Evolutionary conservation across 2,113 vertebrate genomes (phyloP).

Genomic region (Hippocampus mohnikei): DNA sequence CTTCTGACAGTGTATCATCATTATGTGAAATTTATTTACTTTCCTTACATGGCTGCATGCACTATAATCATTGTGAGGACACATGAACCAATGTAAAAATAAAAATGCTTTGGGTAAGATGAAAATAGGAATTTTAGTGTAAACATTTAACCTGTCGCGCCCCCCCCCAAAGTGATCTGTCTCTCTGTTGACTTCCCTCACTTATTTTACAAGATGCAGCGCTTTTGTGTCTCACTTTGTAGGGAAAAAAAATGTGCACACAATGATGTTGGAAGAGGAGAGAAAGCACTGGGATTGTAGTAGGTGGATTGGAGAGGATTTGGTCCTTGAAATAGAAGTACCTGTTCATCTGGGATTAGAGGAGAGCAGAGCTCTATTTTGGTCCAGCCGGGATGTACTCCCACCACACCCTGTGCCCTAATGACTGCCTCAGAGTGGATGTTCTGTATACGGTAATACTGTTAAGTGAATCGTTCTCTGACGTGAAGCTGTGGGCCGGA

Average conservation of each 20-base stretch:
- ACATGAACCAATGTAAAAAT: not conserved
- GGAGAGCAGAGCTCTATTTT: slow-evolving; percentile 66
- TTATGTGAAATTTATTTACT: not conserved
- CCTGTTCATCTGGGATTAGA: slow-evolving; percentile 75
- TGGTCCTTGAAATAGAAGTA: slow-evolving; percentile 73
- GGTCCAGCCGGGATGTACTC: slow-evolving; percentile 36
- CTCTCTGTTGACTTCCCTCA: not conserved
- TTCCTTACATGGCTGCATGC: not conserved
- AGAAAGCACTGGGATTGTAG: slow-evolving; percentile 44
- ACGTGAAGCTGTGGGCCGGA: slow-evolving; percentile 24
- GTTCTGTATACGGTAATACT: not conserved
- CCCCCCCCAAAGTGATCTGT: not conserved
- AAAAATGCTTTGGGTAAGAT: not conserved
- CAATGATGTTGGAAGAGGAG: slow-evolving; percentile 29
- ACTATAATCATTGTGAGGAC: not conserved
- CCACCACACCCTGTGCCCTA: slow-evolving; percentile 28
- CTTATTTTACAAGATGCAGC: not conserved
- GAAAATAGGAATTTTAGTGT: not conserved
- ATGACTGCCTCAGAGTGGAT: slow-evolving; percentile 17
- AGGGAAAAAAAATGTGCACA: not conserved
- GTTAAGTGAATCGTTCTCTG: slow-evolving; percentile 21
- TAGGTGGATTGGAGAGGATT: slow-evolving; percentile 70
- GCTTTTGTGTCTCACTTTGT: slow-evolving; percentile 42
- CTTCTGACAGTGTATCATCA: not conserved
- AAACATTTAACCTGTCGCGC: not conserved